Evolutionary conservation across 2,888 invertebrate genomes (phyloP).

Genomic region (Trissonchulus latispiculum): DNA sequence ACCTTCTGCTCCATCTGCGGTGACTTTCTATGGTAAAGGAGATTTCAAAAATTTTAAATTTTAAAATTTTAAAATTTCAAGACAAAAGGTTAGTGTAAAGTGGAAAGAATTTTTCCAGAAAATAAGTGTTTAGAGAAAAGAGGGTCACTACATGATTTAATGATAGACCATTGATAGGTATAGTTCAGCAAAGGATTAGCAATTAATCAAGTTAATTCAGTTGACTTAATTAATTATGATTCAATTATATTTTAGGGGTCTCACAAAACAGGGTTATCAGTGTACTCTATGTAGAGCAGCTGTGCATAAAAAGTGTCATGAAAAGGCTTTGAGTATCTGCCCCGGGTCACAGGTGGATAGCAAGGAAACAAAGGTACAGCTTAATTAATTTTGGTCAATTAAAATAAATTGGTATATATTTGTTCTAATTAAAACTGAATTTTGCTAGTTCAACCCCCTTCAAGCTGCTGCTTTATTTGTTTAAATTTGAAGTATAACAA

Average conservation of each 20-base stretch:
- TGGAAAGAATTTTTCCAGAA: background rate
- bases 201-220: no score
- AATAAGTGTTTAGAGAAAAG: no score
- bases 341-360: slow-evolving; percentile 85
- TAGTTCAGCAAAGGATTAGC: no score
- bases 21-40: slow-evolving; percentile 74
- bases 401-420: no score
- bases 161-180: no score
- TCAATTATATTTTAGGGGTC: slow-evolving; percentile 41
- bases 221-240: no score
- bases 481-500: no score
- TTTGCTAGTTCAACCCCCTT: no score
- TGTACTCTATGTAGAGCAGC: slow-evolving; percentile 78
- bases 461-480: no score
- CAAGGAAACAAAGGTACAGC: slow-evolving; percentile 46
- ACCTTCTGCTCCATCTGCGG: slow-evolving; percentile 95
- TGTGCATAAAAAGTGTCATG: slow-evolving; percentile 92
- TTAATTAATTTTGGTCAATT: background rate
- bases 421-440: no score
- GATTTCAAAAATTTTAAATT: no score
- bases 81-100: background rate
- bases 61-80: background rate
- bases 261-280: slow-evolving; percentile 50
- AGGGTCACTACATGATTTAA: no score
- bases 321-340: slow-evolving; percentile 83